Evolutionary conservation across 64 coral and sea anemone genomes (phyloP), one percentile per base, ranked within the genome.

Genomic region (Platygyra sinensis): DNA sequence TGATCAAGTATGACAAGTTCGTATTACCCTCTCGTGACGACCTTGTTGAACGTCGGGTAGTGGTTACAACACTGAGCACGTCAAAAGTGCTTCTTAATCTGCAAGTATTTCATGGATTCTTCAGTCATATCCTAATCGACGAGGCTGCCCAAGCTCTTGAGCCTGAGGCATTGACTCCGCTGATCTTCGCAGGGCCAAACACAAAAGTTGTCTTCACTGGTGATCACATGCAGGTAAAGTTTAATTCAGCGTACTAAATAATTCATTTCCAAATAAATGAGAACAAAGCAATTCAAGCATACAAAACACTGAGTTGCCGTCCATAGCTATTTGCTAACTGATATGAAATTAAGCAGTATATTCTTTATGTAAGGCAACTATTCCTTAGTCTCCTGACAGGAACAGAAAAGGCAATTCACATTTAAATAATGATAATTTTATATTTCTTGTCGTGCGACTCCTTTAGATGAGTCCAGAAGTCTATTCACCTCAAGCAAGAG

Each of bases 71-170:
- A 5, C 79, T 98, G 14, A 80, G 77, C 71, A 94, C 95, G 25
- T 90, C 95, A 64, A 60, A 78, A 76, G 87, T 98, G 69, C 63
- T 98, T 89, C 79, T 93, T 25, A 76, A 91, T 38, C 72, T 98
- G 12, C 76, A 94, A 30, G 79, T 94, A 12, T 36, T 75, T 22
- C 89, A 77, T 55, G 96, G 96, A 18, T 98, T 98, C 60, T 98
- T 98, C 64, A 83, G 92, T 32, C 92, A 98, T 22, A 98, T 98
- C 85, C 92, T 98, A 17, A 92, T 98, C 33, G 95, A 98, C 32
- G 95, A 98, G 60, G 95, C 95, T 22, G 95, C 95, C n/a, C 95
- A 98, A 72, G 89, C 95, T 63, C 75, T 94, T 46, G 96, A 98
- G 80, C 93, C 96, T 24, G 96, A 98, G n/a, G 72, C 96, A 8